Conservation (phyloP, 1,140 invertebrate genomes). For the Telenomus remus region DNA sequence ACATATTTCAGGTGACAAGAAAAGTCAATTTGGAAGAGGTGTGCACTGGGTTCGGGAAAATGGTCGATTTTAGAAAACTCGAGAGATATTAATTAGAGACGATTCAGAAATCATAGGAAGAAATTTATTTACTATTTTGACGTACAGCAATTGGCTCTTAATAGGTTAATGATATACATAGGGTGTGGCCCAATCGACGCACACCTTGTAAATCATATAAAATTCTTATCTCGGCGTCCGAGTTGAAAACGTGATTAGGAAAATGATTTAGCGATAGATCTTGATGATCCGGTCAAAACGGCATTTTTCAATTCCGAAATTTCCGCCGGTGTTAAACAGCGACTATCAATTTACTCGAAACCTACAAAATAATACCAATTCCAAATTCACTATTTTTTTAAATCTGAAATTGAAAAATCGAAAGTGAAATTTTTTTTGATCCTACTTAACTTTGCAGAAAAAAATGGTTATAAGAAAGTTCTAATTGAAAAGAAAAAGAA, state of each 20-base stretch:
- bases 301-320: conserved; percentile 10
- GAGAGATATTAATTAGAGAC: conserved; percentile 24
- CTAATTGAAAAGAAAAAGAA: no score
- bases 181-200: conserved; percentile 54
- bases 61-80: conserved; percentile 44
- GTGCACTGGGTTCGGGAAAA: conserved; percentile 3
- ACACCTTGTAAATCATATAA: conserved; percentile 56
- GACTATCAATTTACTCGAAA: no score
- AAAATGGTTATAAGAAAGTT: no score
- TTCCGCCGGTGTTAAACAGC: background rate
- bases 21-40: no score
- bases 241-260: conserved; percentile 46
- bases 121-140: conserved; percentile 57
- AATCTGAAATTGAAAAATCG: no score
- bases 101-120: conserved; percentile 48
- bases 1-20: no score
- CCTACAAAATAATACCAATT: no score
- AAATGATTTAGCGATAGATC: conserved; percentile 43
- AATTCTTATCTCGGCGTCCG: conserved; percentile 43
- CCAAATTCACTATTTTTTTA: no score
- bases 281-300: conserved; percentile 30
- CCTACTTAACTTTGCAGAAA: no score
- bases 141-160: conserved; percentile 47
- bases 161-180: conserved; percentile 56
- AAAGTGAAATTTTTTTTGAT: no score